These are phyloP conservation scores for Hanleya hanleyi DNA, from an alignment of 2,888 invertebrate genomes.

Conservation along the genomic window DNA sequence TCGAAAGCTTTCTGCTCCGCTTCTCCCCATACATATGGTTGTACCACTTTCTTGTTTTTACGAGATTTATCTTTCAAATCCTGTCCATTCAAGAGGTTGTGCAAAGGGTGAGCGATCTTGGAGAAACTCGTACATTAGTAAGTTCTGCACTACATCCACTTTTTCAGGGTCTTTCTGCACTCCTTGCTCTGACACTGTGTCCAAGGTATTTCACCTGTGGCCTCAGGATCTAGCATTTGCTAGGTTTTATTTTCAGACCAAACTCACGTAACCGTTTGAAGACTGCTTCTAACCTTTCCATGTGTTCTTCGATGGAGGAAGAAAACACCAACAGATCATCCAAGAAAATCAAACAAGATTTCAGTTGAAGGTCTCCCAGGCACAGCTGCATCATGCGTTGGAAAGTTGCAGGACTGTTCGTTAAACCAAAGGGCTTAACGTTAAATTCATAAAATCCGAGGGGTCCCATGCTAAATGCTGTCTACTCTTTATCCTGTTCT, in stretches of 20 bases:
- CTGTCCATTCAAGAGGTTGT: conserved; percentile 9
- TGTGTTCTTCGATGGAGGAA: conserved; percentile 18
- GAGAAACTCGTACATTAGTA: conserved; percentile 19
- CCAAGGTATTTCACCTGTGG: conserved; percentile 29
- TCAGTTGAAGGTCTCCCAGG: neutral
- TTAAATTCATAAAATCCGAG: neutral
- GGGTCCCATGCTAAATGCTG: conserved; percentile 25
- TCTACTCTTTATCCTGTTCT: conserved; percentile 30
- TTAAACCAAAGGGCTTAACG: neutral
- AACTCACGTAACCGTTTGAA: conserved; percentile 21
- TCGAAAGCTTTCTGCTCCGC: conserved; percentile 17
- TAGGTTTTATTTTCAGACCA: conserved; percentile 27
- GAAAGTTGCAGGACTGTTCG: conserved; percentile 3
- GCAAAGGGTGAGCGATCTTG: conserved; percentile 16
- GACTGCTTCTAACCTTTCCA: conserved; percentile 24
- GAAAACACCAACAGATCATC: conserved; percentile 27
- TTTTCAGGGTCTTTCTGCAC: conserved; percentile 18
- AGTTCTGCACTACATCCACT: conserved; percentile 15
- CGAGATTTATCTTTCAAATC: too few relatives aligned
- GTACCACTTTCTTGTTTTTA: too few relatives aligned
- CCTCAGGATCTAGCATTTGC: conserved; percentile 32
- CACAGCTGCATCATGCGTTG: conserved; percentile 25
- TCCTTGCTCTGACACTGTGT: conserved; percentile 28
- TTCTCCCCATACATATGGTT: too few relatives aligned
- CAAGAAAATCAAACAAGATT: conserved; percentile 15